phyloP scores from a whole-genome alignment of 2,888 invertebrate genomes.

The Drosophila limbata region DNA sequence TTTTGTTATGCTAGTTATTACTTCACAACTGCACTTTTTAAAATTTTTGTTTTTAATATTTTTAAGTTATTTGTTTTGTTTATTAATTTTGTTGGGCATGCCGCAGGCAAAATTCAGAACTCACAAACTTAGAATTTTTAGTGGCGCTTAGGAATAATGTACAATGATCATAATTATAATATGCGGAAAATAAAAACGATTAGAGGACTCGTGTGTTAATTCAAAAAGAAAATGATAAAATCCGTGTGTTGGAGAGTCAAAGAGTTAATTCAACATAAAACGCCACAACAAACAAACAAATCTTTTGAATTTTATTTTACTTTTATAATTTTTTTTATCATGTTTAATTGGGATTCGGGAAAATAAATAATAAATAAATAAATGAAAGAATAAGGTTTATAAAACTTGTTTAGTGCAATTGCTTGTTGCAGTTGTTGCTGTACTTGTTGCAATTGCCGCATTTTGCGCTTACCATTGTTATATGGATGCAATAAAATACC shows the following conservation, averaged over 20 bases:
- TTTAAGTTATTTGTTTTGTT: constrained; percentile 13
- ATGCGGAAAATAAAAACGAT: constrained; percentile 41
- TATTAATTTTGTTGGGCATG: constrained; percentile 52
- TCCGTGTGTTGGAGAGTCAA: constrained; percentile 5
- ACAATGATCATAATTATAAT: constrained; percentile 27
- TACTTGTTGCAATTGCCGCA: constrained; percentile 73
- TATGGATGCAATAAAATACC: constrained; percentile 87
- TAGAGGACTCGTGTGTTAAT: constrained; percentile 22
- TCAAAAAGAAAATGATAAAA: neutral
- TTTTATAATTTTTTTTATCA: neutral
- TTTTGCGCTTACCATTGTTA: constrained; percentile 87
- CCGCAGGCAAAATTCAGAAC: constrained; percentile 73
- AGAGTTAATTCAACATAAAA: constrained; percentile 27
- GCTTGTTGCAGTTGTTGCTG: constrained; percentile 56
- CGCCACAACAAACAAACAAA: constrained; percentile 47
- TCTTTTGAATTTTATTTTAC: constrained; percentile 5
- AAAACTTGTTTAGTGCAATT: constrained; percentile 63
- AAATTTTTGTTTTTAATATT: constrained; percentile 17
- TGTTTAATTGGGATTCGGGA: constrained; percentile 14
- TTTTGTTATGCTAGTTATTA: constrained; percentile 15
- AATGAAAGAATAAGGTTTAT: constrained; percentile 18
- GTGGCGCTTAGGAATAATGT: constrained; percentile 42
- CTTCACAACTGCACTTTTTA: constrained; percentile 16
- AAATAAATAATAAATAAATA: constrained; percentile 15
- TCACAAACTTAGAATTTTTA: constrained; percentile 64